Base-by-base conservation (phyloP, 2,888 invertebrate genomes). In the Tribolium freemani region DNA sequence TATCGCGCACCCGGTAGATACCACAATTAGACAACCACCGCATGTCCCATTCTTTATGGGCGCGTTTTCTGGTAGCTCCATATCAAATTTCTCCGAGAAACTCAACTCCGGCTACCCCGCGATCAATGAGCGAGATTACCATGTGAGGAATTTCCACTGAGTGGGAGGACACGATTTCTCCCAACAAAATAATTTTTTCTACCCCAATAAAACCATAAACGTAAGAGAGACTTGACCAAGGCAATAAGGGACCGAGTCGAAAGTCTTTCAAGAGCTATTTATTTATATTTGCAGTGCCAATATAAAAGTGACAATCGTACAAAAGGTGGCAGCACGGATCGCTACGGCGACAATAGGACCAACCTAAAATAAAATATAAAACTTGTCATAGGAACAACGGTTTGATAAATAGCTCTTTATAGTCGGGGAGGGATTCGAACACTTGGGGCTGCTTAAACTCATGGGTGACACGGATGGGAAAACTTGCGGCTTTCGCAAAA, bases 291-390 rank as follows among this genome's bases (percentile, higher is more conserved):
- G 83, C 80, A 79, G 80, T 80, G 77, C 79, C 80, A 81, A 82
- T 81, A 83, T 82, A 82, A 82, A 78, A 67, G 77, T 83, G 82
- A 81, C 83, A 81, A 82, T 82, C 81, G 79, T 77, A 79, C 79
- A 81, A 82, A 82, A 69, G 81, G 82, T 82, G 80, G 81, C 80
- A 77, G 80, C 78, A 80, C 77, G 78, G 79, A 80, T 78, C 69
- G 76, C 78, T 66, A 77, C 68, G 73, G 71, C 75, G 77, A 84
- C 83, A 84, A 83, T 80, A 71, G 81, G 70, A 67, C 76, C 77
- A 81, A 82, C 77, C 79, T 81, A 82, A 80, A 82, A 83, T 83
- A 84, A 85, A 83, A 84, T 84, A 84, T 84, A 84, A 84, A 84
- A 83, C 79, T 83, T 85, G 85, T 84, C 85, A 84, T 76, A 75